phyloP scores from a whole-genome alignment of 2,797 vertebrate genomes.

The Siniperca obscura region DNA sequence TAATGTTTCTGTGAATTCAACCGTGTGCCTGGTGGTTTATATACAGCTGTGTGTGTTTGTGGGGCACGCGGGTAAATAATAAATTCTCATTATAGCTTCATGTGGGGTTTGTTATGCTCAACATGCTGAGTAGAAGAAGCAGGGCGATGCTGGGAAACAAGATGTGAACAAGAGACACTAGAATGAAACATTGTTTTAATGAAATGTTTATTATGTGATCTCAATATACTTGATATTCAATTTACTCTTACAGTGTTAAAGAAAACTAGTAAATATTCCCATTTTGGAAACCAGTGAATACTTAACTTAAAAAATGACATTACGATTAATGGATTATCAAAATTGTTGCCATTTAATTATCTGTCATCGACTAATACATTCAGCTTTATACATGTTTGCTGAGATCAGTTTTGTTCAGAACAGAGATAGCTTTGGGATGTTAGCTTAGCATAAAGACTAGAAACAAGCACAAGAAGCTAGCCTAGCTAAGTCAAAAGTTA shows the following conservation, averaged over 20 bases:
- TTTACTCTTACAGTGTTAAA: background rate
- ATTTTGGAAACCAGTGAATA: background rate
- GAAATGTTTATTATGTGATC: background rate
- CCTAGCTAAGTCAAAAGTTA: background rate
- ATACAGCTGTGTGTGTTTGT: slow-evolving; percentile 14
- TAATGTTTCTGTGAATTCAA: slow-evolving; percentile 28
- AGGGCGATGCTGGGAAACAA: background rate
- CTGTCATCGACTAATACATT: background rate
- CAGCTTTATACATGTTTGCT: background rate
- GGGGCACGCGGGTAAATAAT: background rate
- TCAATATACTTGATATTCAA: background rate
- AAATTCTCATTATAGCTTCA: slow-evolving; percentile 65
- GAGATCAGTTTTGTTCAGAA: background rate
- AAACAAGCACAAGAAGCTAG: background rate
- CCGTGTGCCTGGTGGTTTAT: slow-evolving; percentile 18
- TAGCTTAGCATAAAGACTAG: background rate
- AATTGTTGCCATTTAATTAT: background rate
- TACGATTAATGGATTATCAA: background rate
- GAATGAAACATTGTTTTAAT: slow-evolving; percentile 3
- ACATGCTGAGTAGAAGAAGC: slow-evolving; percentile 4
- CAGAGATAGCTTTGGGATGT: background rate
- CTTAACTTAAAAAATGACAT: background rate
- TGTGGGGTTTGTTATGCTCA: slow-evolving; percentile 31
- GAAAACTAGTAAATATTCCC: background rate
- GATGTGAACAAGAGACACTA: background rate